A percentile compares a stretch with the other conserved stretches of the same genome.
phyloP scores from a whole-genome alignment of 2,797 vertebrate species.

The Taeniopygia guttata region DNA sequence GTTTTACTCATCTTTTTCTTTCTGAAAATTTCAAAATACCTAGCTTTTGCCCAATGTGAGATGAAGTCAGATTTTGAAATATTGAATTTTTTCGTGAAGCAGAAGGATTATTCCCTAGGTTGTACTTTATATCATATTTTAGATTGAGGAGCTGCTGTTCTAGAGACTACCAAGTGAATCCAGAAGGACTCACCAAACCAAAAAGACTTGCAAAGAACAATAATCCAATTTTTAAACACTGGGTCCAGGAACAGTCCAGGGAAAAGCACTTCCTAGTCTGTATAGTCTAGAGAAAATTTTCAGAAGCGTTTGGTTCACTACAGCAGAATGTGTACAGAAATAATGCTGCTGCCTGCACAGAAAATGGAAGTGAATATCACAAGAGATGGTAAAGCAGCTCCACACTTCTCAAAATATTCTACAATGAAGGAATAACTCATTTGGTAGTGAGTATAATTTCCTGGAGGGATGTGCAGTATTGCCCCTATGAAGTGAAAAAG shows the following conservation, averaged over 20 bases:
- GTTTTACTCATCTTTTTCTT: not conserved
- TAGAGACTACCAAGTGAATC: not conserved
- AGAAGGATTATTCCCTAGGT: not conserved
- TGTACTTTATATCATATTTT: not conserved
- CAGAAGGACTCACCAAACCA: not conserved
- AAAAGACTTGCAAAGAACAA: not conserved
- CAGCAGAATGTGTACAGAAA: not conserved
- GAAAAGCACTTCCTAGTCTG: not conserved
- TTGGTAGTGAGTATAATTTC: not conserved
- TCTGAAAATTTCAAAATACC: slow-evolving; percentile 3
- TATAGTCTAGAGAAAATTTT: not conserved
- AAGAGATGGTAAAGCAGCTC: not conserved
- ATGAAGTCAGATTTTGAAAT: slow-evolving; percentile 20
- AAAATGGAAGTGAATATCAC: not conserved
- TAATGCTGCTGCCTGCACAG: not conserved
- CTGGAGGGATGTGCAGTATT: not conserved
- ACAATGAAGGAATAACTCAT: not conserved
- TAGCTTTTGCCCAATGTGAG: not conserved
- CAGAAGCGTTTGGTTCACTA: not conserved
- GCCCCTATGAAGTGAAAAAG: not conserved
- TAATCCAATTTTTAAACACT: not conserved
- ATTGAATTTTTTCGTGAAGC: not conserved
- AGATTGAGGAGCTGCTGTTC: not conserved
- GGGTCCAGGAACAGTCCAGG: not conserved
- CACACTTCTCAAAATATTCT: not conserved